These are phyloP conservation scores for Platyrinchus mystaceus DNA, from an alignment of 2,797 vertebrate genomes.

Conservation along the genomic window DNA sequence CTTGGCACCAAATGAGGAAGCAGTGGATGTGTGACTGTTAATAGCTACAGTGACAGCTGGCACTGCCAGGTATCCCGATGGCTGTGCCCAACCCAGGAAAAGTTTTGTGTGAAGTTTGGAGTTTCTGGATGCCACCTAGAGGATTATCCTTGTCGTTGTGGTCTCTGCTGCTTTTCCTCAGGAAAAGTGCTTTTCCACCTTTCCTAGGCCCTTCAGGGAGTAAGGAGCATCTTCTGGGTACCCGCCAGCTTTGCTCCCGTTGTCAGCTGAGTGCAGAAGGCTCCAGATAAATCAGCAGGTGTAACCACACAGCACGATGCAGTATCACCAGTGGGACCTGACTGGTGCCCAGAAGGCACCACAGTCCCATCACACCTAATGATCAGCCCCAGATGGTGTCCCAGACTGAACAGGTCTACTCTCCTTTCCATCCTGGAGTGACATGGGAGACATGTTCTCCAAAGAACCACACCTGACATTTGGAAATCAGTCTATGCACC, in stretches of 20 bases:
- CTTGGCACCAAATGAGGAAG: background rate
- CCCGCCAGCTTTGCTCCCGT: rapidly evolving
- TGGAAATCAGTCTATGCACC: background rate
- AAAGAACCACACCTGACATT: rapidly evolving
- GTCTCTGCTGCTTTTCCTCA: background rate
- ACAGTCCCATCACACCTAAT: background rate
- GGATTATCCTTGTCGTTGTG: background rate
- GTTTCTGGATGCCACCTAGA: constrained; percentile 38
- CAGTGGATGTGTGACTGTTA: background rate
- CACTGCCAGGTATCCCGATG: rapidly evolving
- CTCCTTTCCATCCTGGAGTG: background rate
- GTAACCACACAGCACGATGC: rapidly evolving
- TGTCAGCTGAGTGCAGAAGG: background rate
- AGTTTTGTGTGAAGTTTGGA: background rate
- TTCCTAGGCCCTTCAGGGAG: too few relatives aligned
- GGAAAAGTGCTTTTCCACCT: background rate
- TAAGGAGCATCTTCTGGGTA: background rate
- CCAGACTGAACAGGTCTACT: background rate
- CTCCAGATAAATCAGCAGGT: rapidly evolving
- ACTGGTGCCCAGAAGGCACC: background rate
- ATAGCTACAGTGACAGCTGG: background rate
- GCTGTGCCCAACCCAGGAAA: rapidly evolving
- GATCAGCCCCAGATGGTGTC: background rate
- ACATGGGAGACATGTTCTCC: background rate
- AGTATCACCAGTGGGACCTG: background rate